Evolutionary conservation across 2,797 vertebrate genomes (phyloP), one percentile per base, ranked within the genome.

Genomic region (Erethizon dorsatum): DNA sequence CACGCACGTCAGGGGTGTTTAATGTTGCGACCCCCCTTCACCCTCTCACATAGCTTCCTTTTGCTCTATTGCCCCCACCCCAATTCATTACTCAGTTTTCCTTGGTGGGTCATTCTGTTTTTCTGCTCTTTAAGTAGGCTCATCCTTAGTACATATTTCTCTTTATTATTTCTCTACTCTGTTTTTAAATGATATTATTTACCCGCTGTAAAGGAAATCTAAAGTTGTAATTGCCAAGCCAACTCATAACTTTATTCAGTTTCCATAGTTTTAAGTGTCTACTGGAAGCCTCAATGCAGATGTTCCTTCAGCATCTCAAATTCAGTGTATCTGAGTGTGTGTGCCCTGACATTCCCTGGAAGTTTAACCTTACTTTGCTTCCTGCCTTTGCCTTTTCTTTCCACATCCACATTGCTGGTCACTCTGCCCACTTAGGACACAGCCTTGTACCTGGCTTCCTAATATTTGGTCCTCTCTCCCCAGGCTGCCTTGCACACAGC

Each of bases 281-380:
- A 4, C 26, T 24, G 82, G 54, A 59, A 73, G 28, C 56, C 17
- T 78, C 14, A 13, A 12, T 28, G 22, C 0, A 22, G 31, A 10
- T 79, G 24, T 26, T 4, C 28, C 78, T 28, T 67, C 20, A 3
- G 59, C 59, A 83, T 63, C 80, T 59, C 67, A 37, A 10, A 79
- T 17, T 52, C 20, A 41, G 17, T 0, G 0, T 50, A 0, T 69
- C n/a, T 26, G 78, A 69, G 50, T 22, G 50, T n/a, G 1, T 13
- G 22, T 18, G 15, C 31, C 31, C 65, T 47, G 26, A 59, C 71
- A 80, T 26, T 24, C 77, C 75, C 56, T 11, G 33, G 4, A 31
- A 24, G 12, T 47, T 41, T 59, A 12, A 13, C 37, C 31, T 85
- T 54, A 12, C 22, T 12, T 41, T 57, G 12, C 52, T 87, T 87